Evolutionary conservation across 2,113 vertebrate species (phyloP).

Genomic region (Thomomys bottae): DNA sequence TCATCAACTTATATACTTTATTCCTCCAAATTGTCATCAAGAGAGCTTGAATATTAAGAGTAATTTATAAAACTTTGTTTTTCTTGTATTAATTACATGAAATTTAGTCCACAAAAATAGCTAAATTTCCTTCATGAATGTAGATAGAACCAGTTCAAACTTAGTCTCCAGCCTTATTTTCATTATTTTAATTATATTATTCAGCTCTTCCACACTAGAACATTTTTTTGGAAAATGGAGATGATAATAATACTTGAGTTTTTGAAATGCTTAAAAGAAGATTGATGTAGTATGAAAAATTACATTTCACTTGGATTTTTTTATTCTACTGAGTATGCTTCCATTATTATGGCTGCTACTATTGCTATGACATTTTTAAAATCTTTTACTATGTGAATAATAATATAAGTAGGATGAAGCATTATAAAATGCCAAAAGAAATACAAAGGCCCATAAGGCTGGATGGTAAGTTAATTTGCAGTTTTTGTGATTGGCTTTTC

Average conservation of each 20-base stretch:
- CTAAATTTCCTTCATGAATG: neutral
- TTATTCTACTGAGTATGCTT: neutral
- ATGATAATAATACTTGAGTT: neutral
- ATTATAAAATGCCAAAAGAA: neutral
- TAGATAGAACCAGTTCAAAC: neutral
- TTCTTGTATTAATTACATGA: neutral
- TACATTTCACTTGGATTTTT: neutral
- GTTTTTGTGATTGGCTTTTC: neutral
- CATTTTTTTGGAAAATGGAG: neutral
- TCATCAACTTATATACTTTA: neutral
- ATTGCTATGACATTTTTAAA: neutral
- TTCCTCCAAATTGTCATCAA: neutral
- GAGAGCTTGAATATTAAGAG: neutral
- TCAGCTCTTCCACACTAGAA: neutral
- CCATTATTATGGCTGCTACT: neutral
- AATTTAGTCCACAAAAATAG: constrained; percentile 2
- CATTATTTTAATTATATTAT: neutral
- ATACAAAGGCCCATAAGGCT: neutral
- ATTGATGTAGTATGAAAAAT: constrained; percentile 4
- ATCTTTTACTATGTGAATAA: neutral
- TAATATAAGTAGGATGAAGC: neutral
- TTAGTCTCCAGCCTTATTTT: neutral
- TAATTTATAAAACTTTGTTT: neutral
- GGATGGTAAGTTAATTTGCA: neutral
- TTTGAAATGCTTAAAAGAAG: neutral